A percentile compares a stretch with the other conserved stretches of the same genome.
Conservation (phyloP, 2,113 vertebrate species). For the Phalacrocorax carbo region DNA sequence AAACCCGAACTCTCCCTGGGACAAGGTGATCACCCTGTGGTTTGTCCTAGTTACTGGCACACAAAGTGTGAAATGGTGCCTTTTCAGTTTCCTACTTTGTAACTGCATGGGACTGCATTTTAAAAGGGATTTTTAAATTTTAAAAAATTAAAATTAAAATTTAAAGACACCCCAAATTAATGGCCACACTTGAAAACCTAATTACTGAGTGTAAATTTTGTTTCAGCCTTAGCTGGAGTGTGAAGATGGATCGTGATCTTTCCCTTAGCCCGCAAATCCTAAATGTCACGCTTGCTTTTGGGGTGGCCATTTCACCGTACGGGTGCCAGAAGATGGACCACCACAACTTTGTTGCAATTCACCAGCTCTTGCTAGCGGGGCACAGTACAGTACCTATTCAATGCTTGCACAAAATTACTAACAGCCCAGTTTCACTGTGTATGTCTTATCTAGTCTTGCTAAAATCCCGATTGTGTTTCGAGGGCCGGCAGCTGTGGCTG, state of each 20-base stretch:
- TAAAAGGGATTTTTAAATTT: not conserved
- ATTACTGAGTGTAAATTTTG: not conserved
- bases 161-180: not conserved
- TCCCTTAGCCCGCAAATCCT: not conserved
- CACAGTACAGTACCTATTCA: not conserved
- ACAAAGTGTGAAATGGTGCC: not conserved
- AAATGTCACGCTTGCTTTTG: not conserved
- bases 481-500: constrained; percentile 30
- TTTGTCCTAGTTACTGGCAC: not conserved
- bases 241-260: not conserved
- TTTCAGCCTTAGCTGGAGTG: not conserved
- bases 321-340: not conserved
- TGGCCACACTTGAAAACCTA: not conserved
- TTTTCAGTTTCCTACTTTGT: not conserved
- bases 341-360: not conserved
- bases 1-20: not conserved
- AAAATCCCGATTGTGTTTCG: not conserved
- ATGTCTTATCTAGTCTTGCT: not conserved
- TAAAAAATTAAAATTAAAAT: too few relatives aligned
- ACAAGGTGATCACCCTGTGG: not conserved
- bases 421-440: not conserved
- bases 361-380: not conserved
- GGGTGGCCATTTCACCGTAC: fast-evolving
- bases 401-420: not conserved
- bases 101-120: not conserved